A percentile compares a stretch with the other conserved stretches of the same genome.
These are phyloP conservation scores for Drosophila leontia DNA, from an alignment of 1,140 invertebrate species.

Conservation along the genomic window DNA sequence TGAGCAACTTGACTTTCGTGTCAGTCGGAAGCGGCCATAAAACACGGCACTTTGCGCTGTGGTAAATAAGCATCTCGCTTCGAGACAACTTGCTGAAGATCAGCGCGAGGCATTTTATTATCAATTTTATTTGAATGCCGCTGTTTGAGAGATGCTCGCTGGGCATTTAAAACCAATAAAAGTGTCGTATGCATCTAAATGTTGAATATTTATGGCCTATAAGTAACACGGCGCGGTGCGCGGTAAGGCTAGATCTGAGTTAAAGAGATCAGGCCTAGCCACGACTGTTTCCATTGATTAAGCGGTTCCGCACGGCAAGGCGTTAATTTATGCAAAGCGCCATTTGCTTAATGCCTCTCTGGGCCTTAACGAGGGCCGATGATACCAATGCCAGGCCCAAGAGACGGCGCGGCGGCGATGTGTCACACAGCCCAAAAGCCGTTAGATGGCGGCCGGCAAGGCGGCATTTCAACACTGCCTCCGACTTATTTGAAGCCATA, in stretches of 20 bases:
- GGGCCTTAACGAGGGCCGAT: slow-evolving; percentile 16
- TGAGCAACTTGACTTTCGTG: slow-evolving; percentile 49
- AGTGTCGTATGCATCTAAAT: slow-evolving; percentile 17
- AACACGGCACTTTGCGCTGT: slow-evolving; percentile 13
- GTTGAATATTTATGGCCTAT: slow-evolving; percentile 47
- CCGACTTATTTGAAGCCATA: slow-evolving; percentile 47
- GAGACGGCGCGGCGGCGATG: slow-evolving; percentile 1
- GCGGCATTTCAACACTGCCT: slow-evolving; percentile 55
- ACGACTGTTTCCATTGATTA: slow-evolving; percentile 23
- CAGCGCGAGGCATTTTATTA: slow-evolving; percentile 43
- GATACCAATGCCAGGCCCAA: slow-evolving; percentile 3
- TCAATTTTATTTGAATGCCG: slow-evolving; percentile 40
- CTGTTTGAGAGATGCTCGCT: slow-evolving; percentile 18
- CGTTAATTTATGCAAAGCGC: slow-evolving; percentile 44
- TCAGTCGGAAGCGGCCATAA: slow-evolving; percentile 39
- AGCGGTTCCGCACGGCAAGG: slow-evolving; percentile 26
- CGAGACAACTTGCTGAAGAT: slow-evolving; percentile 23
- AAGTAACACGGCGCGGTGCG: background rate
- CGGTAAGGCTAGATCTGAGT: background rate
- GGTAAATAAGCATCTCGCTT: slow-evolving; percentile 9
- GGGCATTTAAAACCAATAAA: slow-evolving; percentile 41
- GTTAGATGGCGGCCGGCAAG: background rate
- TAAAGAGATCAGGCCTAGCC: slow-evolving; percentile 1
- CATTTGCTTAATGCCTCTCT: slow-evolving; percentile 20
- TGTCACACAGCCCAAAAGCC: slow-evolving; percentile 12